These are phyloP conservation scores for Lathamus discolor DNA, from an alignment of 2,113 vertebrate species.

Conservation along the genomic window DNA sequence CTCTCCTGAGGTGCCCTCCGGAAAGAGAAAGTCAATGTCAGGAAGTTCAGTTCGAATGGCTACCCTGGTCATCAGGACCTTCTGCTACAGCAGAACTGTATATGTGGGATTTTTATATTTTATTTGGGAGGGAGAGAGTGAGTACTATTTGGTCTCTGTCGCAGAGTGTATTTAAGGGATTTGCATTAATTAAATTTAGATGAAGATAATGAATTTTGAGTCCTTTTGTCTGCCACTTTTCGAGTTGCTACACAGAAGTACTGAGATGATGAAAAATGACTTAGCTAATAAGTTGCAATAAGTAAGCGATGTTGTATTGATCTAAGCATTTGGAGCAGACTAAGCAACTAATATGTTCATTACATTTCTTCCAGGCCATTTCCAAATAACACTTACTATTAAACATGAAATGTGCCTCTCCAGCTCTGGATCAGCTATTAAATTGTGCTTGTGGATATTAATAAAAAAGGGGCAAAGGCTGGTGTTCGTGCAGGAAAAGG, in stretches of 20 bases:
- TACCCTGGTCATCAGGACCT: fast-evolving
- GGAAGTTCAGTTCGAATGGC: fast-evolving
- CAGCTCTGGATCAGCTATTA: neutral
- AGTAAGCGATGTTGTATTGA: neutral
- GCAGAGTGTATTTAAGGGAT: neutral
- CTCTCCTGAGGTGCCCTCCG: too few species aligned
- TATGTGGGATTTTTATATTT: fast-evolving
- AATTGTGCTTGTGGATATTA: neutral
- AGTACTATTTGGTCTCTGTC: fast-evolving
- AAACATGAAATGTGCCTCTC: neutral
- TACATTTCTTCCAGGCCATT: neutral
- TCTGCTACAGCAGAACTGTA: neutral
- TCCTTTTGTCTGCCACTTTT: neutral
- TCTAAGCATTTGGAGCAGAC: neutral
- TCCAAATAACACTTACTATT: neutral
- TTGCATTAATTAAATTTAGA: neutral
- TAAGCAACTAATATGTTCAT: neutral
- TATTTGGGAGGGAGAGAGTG: fast-evolving
- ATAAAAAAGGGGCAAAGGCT: neutral
- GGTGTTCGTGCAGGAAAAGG: neutral
- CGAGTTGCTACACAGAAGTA: neutral
- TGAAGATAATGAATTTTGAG: neutral
- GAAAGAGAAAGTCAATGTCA: fast-evolving
- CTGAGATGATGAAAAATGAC: neutral
- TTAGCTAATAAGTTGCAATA: neutral